phyloP scores from a whole-genome alignment of 2,113 vertebrate species.

The Phalacrocorax brasilianus region DNA sequence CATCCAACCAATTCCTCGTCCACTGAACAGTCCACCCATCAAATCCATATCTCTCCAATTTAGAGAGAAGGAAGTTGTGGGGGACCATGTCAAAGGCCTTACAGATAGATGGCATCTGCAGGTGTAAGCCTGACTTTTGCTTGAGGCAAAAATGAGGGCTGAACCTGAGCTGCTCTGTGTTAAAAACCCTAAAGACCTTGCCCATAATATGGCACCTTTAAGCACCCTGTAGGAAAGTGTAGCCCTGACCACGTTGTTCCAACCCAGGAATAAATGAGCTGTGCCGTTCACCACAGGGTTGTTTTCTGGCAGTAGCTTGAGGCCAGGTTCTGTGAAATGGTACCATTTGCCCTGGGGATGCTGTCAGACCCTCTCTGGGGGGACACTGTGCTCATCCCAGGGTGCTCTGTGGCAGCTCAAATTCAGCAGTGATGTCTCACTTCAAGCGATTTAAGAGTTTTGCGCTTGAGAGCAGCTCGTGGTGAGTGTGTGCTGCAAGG shows the following conservation, averaged over 20 bases:
- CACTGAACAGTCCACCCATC: no score
- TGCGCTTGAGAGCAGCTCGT: background rate
- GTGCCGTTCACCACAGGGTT: fast-evolving
- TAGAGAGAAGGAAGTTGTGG: no score
- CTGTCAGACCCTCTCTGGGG: background rate
- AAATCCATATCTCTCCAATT: no score
- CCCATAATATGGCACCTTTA: background rate
- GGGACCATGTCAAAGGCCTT: no score
- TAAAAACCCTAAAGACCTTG: background rate
- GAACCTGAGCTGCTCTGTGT: background rate
- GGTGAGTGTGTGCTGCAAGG: fast-evolving
- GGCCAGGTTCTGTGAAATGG: background rate
- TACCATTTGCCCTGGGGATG: no score
- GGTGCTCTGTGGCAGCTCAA: background rate
- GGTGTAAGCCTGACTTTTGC: background rate
- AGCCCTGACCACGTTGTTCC: background rate
- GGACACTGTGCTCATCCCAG: background rate
- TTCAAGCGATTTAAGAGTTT: background rate
- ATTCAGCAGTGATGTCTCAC: background rate
- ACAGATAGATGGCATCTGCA: no score
- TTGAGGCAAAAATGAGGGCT: background rate
- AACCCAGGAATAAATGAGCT: background rate
- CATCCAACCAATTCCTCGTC: no score
- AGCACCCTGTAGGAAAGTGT: background rate
- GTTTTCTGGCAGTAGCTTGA: background rate